Conservation (phyloP, 2,888 invertebrate species). For the Prostheceraeus crozeri region DNA sequence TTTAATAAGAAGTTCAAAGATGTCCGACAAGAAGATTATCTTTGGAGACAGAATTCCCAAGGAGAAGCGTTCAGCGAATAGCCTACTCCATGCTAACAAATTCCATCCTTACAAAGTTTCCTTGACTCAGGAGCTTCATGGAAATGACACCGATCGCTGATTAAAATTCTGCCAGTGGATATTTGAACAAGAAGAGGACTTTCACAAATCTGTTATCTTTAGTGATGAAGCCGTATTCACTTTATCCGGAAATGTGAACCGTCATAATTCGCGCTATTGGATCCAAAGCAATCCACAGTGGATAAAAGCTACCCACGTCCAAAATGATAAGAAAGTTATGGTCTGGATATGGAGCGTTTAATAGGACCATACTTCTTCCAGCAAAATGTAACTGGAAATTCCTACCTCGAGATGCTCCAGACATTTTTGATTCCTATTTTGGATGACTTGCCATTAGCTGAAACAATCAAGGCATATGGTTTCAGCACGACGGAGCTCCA, state of each 20-base stretch:
- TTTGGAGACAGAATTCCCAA: constrained; percentile 7
- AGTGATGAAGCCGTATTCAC: constrained; percentile 2
- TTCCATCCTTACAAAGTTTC: constrained; percentile 28
- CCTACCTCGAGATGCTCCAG: constrained; percentile 16
- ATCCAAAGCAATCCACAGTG: constrained; percentile 16
- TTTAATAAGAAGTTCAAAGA: too few relatives aligned
- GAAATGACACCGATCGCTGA: constrained; percentile 20
- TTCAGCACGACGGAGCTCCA: constrained; percentile 22
- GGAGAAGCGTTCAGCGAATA: constrained; percentile 22
- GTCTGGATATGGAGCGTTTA: constrained; percentile 20
- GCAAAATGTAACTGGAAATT: constrained; percentile 22
- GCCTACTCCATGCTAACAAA: constrained; percentile 20
- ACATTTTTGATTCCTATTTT: constrained; percentile 23
- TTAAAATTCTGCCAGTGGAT: constrained; percentile 25
- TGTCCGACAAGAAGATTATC: neutral
- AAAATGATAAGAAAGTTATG: constrained; percentile 27
- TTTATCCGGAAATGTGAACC: constrained; percentile 26
- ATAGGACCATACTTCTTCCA: constrained; percentile 14
- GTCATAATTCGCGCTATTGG: constrained; percentile 19
- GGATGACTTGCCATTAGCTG: constrained; percentile 20
- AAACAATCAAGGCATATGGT: constrained; percentile 12
- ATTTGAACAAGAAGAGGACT: too few relatives aligned
- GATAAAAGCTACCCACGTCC: constrained; percentile 28
- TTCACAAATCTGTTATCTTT: neutral
- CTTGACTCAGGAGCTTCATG: constrained; percentile 24